Base-by-base conservation (phyloP, 1,140 invertebrate genomes). In the Drosophila mauritiana region DNA sequence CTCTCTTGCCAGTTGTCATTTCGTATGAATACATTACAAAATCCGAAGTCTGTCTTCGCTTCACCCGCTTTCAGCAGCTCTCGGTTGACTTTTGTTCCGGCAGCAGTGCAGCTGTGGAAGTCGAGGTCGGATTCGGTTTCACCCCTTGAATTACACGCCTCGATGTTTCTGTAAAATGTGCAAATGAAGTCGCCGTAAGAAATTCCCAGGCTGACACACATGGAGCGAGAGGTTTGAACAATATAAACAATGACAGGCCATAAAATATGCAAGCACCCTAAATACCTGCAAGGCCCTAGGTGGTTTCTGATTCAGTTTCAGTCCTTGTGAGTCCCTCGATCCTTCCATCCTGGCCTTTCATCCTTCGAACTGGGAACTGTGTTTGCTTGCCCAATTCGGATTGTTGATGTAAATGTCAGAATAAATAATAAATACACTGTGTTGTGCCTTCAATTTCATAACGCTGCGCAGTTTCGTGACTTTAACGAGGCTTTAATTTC, bases 11-110 rank as follows among this genome's bases (percentile, higher is more conserved):
- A 80, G 84, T 89, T 89, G 84, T 89, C 85, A 68, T 89, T 84
- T 90, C 70, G 65, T 84, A 89, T 89, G 84, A 84, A 89, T 89
- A 89, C 85, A 89, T 86, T 88, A 88, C 49, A 36, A 78, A 67
- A 49, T 20, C 31, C 63, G 59, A 40, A 65, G 40, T 25, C 56
- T 58, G 53, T 25, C 37, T 61, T 52, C 55, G 59, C 64, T 6
- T 59, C 63, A 64, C 65, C 39, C 74, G 53, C 59, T 80, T 72
- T 73, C 65, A 62, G 55, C 65, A 62, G 70, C 78, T 78, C 78
- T 73, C 49, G 54, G 73, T 80, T 83, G 72, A 64, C 57, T 81
- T 69, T 73, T 53, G 37, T 20, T 10, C 31, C 31, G 8, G 31
- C 54, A 31, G 12, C 36, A 43, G 52, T 70, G 69, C 46, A 62